Evolutionary conservation across 2,113 vertebrate genomes (phyloP).

Genomic region (Onychorhynchus coronatus): DNA sequence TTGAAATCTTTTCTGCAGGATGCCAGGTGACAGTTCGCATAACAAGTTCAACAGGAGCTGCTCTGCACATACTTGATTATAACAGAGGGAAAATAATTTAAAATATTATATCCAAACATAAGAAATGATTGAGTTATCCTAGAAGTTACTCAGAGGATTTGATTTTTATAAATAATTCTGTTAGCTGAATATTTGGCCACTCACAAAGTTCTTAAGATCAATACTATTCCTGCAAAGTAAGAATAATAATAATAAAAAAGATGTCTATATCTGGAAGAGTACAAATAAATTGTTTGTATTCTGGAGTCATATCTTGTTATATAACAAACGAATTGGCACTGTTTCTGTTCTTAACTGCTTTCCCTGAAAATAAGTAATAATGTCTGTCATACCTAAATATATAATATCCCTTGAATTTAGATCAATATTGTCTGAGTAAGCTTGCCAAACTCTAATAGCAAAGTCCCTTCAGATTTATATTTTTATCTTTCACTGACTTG

Average conservation of each 20-base stretch:
- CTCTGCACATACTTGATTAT: neutral
- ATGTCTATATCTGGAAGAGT: neutral
- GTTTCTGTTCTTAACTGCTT: neutral
- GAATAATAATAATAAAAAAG: neutral
- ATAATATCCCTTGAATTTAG: neutral
- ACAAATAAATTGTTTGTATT: neutral
- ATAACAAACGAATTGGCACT: neutral
- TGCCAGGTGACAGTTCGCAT: neutral
- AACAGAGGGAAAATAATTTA: neutral
- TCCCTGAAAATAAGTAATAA: neutral
- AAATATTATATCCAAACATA: neutral
- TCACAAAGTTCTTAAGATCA: neutral
- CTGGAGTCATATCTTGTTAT: neutral
- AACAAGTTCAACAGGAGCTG: neutral
- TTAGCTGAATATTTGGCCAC: neutral
- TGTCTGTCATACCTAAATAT: neutral
- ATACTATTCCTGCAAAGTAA: neutral
- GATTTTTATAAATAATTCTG: neutral
- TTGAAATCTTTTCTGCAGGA: neutral
- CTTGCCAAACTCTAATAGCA: neutral
- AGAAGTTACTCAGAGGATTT: neutral
- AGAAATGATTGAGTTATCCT: neutral
- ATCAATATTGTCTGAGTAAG: neutral
- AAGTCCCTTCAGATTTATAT: neutral
- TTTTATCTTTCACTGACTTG: neutral